Evolutionary conservation across 2,797 vertebrate species (phyloP).

Genomic region (Squalus acanthias): DNA sequence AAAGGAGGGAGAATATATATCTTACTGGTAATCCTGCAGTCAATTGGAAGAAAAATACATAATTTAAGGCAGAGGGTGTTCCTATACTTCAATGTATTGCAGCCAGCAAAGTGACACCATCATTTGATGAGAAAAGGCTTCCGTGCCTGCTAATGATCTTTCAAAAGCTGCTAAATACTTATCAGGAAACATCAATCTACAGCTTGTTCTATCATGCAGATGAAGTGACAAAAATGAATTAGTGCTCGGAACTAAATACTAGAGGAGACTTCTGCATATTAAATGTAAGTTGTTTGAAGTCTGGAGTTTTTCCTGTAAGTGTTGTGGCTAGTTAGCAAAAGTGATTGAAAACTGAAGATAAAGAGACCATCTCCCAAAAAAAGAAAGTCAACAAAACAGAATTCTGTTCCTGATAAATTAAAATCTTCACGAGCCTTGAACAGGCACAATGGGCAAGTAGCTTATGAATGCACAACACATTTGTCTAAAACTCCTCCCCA

Average conservation of each 20-base stretch:
- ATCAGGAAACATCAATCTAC: background rate
- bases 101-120: background rate
- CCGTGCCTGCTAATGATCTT: background rate
- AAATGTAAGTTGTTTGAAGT: constrained; percentile 29
- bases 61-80: background rate
- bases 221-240: constrained; percentile 30
- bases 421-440: too few relatives aligned
- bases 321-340: background rate
- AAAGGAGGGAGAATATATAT: background rate
- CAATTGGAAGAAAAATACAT: constrained; percentile 3
- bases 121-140: background rate
- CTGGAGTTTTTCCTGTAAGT: constrained; percentile 19
- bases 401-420: background rate
- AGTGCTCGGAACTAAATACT: background rate
- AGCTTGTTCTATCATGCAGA: background rate
- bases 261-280: background rate
- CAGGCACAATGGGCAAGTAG: background rate
- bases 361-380: background rate
- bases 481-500: background rate
- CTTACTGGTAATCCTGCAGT: background rate
- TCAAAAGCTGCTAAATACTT: background rate
- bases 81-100: background rate
- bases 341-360: background rate
- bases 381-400: background rate
- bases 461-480: background rate